These are phyloP conservation scores for Trichopria drosophilae DNA, from an alignment of 2,888 invertebrate species.

Conservation along the genomic window DNA sequence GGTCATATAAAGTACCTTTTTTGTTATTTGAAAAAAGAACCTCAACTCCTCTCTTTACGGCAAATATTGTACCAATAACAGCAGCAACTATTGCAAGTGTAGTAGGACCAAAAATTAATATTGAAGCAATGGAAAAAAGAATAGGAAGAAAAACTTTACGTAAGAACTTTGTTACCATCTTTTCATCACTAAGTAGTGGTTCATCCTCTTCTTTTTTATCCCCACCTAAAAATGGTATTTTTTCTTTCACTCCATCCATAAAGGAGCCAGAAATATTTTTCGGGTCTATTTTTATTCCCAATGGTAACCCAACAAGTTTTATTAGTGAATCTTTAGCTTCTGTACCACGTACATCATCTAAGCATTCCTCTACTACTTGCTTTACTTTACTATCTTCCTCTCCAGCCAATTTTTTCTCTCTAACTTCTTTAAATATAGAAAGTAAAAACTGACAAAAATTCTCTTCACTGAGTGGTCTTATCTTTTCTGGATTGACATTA, in stretches of 20 bases:
- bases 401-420: slow-evolving; percentile 17
- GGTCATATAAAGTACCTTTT: slow-evolving; percentile 22
- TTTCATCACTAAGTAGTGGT: slow-evolving; percentile 26
- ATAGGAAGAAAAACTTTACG: slow-evolving; percentile 20
- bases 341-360: slow-evolving; percentile 25
- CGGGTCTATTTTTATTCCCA: slow-evolving; percentile 22
- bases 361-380: slow-evolving; percentile 11
- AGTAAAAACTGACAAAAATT: slow-evolving; percentile 20
- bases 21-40: slow-evolving; percentile 26
- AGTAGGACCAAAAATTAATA: slow-evolving; percentile 24
- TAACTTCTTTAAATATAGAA: slow-evolving; percentile 21
- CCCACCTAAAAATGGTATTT: slow-evolving; percentile 20
- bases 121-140: slow-evolving; percentile 17
- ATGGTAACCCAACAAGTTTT: slow-evolving; percentile 11
- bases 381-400: slow-evolving; percentile 12
- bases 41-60: slow-evolving; percentile 21
- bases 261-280: slow-evolving; percentile 20
- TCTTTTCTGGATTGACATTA: slow-evolving; percentile 13
- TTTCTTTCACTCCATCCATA: slow-evolving; percentile 13
- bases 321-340: slow-evolving; percentile 26
- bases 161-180: slow-evolving; percentile 26
- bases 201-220: slow-evolving; percentile 24
- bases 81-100: slow-evolving; percentile 22
- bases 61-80: slow-evolving; percentile 26
- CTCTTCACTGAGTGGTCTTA: slow-evolving; percentile 14